Evolutionary conservation across 1,140 invertebrate genomes (phyloP).

Genomic region (Teleogryllus occipitalis): DNA sequence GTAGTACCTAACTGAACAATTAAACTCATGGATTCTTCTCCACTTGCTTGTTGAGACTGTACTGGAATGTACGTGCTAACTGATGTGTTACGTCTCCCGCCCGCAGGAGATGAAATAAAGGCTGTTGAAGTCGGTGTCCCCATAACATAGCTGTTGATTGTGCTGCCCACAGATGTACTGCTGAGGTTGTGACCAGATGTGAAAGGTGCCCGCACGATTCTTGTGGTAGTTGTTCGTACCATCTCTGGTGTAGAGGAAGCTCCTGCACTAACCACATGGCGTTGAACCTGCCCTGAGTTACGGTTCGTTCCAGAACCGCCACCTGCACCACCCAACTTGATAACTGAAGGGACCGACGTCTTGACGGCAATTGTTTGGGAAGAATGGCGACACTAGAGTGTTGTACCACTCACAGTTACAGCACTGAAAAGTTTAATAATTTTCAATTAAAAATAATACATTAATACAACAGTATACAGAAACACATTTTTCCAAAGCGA

Average conservation of each 20-base stretch:
- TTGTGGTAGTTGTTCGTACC: conserved; percentile 13
- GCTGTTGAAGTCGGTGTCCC: conserved; percentile 9
- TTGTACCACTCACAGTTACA: not conserved
- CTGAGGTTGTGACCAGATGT: conserved; percentile 1
- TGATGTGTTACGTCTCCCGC: conserved; percentile 12
- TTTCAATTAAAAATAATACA: no score
- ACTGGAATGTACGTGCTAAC: conserved; percentile 15
- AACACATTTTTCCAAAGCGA: no score
- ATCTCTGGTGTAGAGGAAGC: conserved; percentile 10
- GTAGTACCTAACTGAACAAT: conserved; percentile 19
- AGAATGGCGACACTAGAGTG: not conserved
- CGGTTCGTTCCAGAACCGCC: conserved; percentile 2
- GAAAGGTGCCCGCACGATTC: conserved; percentile 13
- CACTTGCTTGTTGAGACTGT: conserved; percentile 7
- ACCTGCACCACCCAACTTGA: conserved; percentile 19
- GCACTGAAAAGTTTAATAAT: not conserved
- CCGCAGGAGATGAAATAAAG: conserved; percentile 7
- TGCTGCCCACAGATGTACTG: conserved; percentile 1
- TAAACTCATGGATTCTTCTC: conserved; percentile 18
- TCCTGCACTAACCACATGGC: conserved; percentile 16
- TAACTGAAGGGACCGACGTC: conserved; percentile 18
- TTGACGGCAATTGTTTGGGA: conserved; percentile 9
- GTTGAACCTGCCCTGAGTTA: conserved; percentile 13
- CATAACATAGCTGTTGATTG: conserved; percentile 17
- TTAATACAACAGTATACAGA: no score